Base-by-base conservation (phyloP, 37 sponge, comb jelly and placozoan genomes). In the Aplysina aerophoba region DNA sequence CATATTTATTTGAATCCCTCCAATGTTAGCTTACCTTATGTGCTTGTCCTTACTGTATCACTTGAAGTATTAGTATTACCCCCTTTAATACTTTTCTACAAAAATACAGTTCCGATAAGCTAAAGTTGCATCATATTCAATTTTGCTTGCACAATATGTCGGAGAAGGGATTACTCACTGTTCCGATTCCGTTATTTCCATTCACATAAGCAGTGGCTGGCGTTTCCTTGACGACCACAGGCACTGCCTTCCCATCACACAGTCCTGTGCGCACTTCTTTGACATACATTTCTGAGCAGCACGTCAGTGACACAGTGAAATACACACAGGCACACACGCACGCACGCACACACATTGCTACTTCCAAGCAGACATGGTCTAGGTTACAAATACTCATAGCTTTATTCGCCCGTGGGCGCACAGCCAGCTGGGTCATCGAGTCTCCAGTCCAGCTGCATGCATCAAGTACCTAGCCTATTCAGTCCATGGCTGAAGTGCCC, bases 401-500 rank as follows among this genome's bases (percentile, higher is more conserved):
- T 62, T 4, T 62, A 13, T 62, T 4, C 25, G 63, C 11, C 12
- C 25, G 63, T 62, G 63, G 4, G 63, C 11, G 63, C 11, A 4
- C 4, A 62, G n/a, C 12, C 25, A 62, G 4, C 2, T 14, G 63
- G 4, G 63, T 22, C n/a, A 25, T 62, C 4, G 12, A 62, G 63
- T 27, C n/a, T 62, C 63, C 4, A 27, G 4, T 3, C n/a, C 11
- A 62, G 25, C 63, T 62, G 68, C 68, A 64, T 5, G 54, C 66
- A 4, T 66, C n/a, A 61, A 38, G n/a, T 39, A 95, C 96, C 93
- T 55, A 97, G 84, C 68, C 97, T 86, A 65, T 97, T 97, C 40
- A 97, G 44, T 6, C 97, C 97, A 72, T 97, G 97, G 85, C 97
- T 97, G 87, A 88, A 97, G 84, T 97, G 97, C 14, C 97, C 97